A percentile compares a stretch with the other conserved stretches of the same genome.
These are phyloP conservation scores for Autographa gamma DNA, from an alignment of 2,888 invertebrate genomes.

Conservation along the genomic window DNA sequence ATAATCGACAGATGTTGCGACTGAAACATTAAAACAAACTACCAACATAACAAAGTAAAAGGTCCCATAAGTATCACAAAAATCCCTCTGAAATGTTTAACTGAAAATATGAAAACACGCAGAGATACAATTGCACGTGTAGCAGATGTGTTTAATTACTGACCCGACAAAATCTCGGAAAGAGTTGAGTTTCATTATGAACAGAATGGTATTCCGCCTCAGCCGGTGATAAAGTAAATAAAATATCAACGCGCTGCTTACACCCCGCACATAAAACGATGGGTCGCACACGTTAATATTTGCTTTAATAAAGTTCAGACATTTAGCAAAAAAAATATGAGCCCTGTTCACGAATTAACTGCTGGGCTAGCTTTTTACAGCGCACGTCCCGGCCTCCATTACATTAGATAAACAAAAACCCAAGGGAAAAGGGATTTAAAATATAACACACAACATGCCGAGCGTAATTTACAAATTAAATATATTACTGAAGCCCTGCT, in stretches of 20 bases:
- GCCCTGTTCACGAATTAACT: constrained; percentile 78
- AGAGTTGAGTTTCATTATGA: constrained; percentile 82
- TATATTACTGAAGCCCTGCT: constrained; percentile 52
- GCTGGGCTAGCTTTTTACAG: constrained; percentile 76
- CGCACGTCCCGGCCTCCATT: constrained; percentile 66
- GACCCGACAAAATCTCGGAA: constrained; percentile 82
- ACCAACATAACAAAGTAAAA: constrained; percentile 68
- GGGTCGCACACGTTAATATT: constrained; percentile 79
- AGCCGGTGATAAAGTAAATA: constrained; percentile 81
- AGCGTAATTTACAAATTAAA: constrained; percentile 80
- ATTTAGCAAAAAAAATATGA: constrained; percentile 79
- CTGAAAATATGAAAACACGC: constrained; percentile 74
- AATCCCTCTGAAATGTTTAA: constrained; percentile 70
- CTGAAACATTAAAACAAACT: constrained; percentile 71
- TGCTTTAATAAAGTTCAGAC: constrained; percentile 81
- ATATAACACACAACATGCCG: constrained; percentile 77
- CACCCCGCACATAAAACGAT: constrained; percentile 75
- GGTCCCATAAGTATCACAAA: constrained; percentile 68
- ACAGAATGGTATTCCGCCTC: constrained; percentile 73
- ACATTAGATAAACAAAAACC: constrained; percentile 77
- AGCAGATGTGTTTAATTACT: constrained; percentile 87
- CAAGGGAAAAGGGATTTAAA: constrained; percentile 70
- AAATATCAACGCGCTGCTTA: constrained; percentile 85
- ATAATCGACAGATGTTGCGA: constrained; percentile 65
- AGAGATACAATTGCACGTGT: constrained; percentile 78